A percentile compares a stretch with the other conserved stretches of the same genome.
Conservation (phyloP, 2,797 vertebrate genomes). For the Notoglanidium macrostoma region DNA sequence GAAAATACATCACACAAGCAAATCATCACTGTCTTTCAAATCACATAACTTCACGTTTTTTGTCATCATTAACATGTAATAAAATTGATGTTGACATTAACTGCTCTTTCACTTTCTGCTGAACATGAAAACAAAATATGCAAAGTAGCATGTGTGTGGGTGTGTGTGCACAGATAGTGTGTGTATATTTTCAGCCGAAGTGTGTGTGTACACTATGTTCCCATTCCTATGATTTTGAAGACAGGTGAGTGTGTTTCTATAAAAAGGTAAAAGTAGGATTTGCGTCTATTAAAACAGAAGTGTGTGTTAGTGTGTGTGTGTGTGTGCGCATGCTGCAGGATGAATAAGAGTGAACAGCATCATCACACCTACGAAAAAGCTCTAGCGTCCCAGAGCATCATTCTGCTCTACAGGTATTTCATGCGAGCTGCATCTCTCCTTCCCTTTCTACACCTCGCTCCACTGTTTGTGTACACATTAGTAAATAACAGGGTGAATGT, state of each 20-base stretch:
- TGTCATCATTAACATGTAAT: constrained; percentile 21
- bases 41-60: background rate
- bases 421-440: constrained; percentile 43
- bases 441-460: constrained; percentile 57
- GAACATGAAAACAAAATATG: constrained; percentile 39
- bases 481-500: constrained; percentile 1
- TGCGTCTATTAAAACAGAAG: constrained; percentile 7
- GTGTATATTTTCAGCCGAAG: constrained; percentile 12
- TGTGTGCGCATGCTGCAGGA: constrained; percentile 40
- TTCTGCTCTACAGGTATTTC: constrained; percentile 53
- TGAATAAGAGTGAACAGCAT: constrained; percentile 67
- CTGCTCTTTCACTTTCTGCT: constrained; percentile 36
- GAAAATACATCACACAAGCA: background rate
- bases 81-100: constrained; percentile 36
- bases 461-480: constrained; percentile 6
- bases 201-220: constrained; percentile 6
- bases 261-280: background rate
- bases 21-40: constrained; percentile 24
- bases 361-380: constrained; percentile 72
- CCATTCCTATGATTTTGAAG: background rate
- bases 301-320: constrained; percentile 25
- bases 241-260: constrained; percentile 10
- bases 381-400: constrained; percentile 65
- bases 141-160: constrained; percentile 44
- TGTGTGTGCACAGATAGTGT: background rate